Conservation (phyloP, 2,113 vertebrate genomes). For the Anhinga anhinga region DNA sequence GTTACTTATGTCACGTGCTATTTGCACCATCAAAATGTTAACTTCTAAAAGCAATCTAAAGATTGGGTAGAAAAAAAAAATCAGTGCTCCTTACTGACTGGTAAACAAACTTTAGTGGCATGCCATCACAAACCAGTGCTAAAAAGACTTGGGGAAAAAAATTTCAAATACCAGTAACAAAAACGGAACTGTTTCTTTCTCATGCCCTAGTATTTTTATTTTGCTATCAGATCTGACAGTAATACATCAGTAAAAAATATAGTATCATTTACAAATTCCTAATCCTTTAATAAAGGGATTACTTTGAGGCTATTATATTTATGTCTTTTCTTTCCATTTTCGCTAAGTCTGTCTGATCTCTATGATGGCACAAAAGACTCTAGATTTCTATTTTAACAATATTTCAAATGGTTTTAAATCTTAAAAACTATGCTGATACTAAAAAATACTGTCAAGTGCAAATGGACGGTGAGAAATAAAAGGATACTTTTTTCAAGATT, state of each 20-base stretch:
- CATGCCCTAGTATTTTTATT: not conserved
- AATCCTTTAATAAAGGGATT: slow-evolving; percentile 56
- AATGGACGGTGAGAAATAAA: not conserved
- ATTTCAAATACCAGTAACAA: not conserved
- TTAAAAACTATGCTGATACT: not conserved
- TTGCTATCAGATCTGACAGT: slow-evolving; percentile 1
- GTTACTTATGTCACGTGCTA: not conserved
- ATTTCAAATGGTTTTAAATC: not conserved
- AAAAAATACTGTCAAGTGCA: not conserved
- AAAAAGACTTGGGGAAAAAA: not conserved
- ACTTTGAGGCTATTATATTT: slow-evolving; percentile 32
- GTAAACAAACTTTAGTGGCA: not conserved
- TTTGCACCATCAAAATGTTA: not conserved
- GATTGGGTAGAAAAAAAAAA: not conserved
- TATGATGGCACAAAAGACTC: not conserved
- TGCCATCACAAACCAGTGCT: not conserved
- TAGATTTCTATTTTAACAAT: not conserved
- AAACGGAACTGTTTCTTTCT: slow-evolving; percentile 5
- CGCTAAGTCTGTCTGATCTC: slow-evolving; percentile 17
- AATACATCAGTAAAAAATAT: slow-evolving; percentile 14
- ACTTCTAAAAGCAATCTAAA: not conserved
- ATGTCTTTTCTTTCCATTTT: slow-evolving; percentile 28
- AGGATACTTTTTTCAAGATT: not conserved
- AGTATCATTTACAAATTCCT: slow-evolving; percentile 40
- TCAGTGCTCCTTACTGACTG: not conserved